Base-by-base conservation (phyloP, 2,888 invertebrate species). In the Prosopocoilus inquinatus region DNA sequence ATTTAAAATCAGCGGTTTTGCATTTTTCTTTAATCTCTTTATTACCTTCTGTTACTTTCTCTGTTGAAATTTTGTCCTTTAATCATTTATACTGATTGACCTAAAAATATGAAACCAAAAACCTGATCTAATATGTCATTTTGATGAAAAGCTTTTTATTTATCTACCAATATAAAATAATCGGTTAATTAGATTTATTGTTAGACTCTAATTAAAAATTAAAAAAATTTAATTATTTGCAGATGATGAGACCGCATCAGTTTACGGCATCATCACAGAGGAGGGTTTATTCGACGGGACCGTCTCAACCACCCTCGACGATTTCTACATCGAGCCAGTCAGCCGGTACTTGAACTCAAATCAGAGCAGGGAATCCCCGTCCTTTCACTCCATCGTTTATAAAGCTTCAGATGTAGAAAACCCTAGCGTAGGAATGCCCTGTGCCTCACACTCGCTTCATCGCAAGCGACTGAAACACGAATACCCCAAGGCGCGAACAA, bases 261-360 rank as follows among this genome's bases (percentile, higher is more conserved):
- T 94, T 50, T 89, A 91, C 71, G 96, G 95, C 38, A 81, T 95
- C 68, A 84, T 96, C 67, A 94, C 94, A 58, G 82, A 84, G 55
- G 90, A 93, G 58, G 95, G 95, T 54, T 82, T 93, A 55, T 91
- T 96, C 77, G 95, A 96, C 74, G 96, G 95, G 50, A 90, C 90
- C 52, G 88, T 96, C 71, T 83, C 85, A 75, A 90, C 91, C 49
- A 80, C 81, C 54, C 80, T 84, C 49, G 91, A 91, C 69, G 90
- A 92, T 69, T 92, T 87, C 78, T 93, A 91, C 77, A 84, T 95
- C 65, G 94, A 95, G 76, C 91, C 91, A 5, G 79, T 89, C 54
- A 83, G 84, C 65, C 82, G 89, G 66, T 90, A 89, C 74, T 62
- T 77, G 58, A 76, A 79, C 68, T 76, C 60, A 70, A 75, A 59